These are phyloP conservation scores for Orius insidiosus DNA, from an alignment of 1,140 invertebrate genomes.

Conservation along the genomic window DNA sequence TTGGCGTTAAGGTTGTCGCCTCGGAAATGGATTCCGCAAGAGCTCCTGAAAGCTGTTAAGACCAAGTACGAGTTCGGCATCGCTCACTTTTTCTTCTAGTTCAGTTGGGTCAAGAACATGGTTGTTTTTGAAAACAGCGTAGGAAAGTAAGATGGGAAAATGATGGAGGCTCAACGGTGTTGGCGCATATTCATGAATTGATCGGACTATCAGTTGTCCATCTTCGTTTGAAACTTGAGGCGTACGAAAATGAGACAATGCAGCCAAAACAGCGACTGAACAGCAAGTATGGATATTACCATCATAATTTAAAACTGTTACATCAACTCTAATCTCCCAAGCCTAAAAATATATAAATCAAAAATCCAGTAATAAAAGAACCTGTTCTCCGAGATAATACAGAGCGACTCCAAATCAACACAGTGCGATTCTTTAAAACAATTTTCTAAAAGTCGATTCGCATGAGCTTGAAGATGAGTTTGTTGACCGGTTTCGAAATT, in stretches of 20 bases:
- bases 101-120: conserved; percentile 57
- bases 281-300: conserved; percentile 85
- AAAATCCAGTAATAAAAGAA: conserved; percentile 1
- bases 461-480: conserved; percentile 52
- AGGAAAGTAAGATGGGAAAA: conserved; percentile 74
- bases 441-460: conserved; percentile 72
- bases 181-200: conserved; percentile 63
- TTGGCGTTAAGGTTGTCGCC: conserved; percentile 51
- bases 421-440: conserved; percentile 77
- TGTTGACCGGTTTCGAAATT: conserved; percentile 57
- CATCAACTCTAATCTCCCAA: conserved; percentile 70
- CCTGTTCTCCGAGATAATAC: conserved; percentile 81
- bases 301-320: conserved; percentile 82
- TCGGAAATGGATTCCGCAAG: conserved; percentile 64
- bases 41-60: conserved; percentile 84
- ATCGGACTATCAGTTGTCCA: conserved; percentile 62
- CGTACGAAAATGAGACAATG: conserved; percentile 73
- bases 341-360: conserved; percentile 38
- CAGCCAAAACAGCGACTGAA: conserved; percentile 70
- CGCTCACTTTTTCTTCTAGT: conserved; percentile 61
- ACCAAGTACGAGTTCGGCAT: conserved; percentile 62
- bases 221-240: conserved; percentile 81
- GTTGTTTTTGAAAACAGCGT: conserved; percentile 51
- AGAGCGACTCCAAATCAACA: conserved; percentile 82
- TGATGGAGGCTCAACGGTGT: conserved; percentile 74